These are phyloP conservation scores for Ypsolopha sequella DNA, from an alignment of 2,888 invertebrate species.

Conservation along the genomic window DNA sequence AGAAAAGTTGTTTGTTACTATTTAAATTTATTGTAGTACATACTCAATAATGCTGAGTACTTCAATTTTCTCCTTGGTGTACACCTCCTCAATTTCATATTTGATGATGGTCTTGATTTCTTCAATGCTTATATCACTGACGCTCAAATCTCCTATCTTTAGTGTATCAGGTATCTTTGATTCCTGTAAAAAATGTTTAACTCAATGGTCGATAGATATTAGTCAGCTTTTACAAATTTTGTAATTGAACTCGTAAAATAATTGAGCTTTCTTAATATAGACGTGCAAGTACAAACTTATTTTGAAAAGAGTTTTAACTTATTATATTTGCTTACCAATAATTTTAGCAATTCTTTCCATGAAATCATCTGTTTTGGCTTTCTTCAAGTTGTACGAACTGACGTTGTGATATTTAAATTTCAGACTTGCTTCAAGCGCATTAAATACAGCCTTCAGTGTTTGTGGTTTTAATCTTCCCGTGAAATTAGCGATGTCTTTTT, in stretches of 20 bases:
- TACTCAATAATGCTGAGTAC: constrained; percentile 21
- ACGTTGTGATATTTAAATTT: constrained; percentile 28
- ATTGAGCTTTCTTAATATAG: too few species aligned
- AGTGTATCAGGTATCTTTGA: constrained; percentile 16
- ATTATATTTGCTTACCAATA: constrained; percentile 14
- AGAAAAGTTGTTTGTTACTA: too few species aligned
- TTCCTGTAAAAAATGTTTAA: constrained; percentile 12
- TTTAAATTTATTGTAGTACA: too few species aligned
- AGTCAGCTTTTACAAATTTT: too few species aligned
- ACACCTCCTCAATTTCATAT: constrained; percentile 15
- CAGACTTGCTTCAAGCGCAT: constrained; percentile 28
- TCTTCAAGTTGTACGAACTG: constrained; percentile 18
- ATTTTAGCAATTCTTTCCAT: constrained; percentile 14
- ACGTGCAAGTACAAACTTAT: too few species aligned
- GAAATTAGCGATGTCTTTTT: constrained; percentile 8
- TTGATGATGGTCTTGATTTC: constrained; percentile 22
- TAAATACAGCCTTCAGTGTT: constrained; percentile 22
- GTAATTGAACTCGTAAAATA: too few species aligned
- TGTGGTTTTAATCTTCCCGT: constrained; percentile 15
- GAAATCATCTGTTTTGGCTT: constrained; percentile 12
- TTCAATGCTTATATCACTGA: constrained; percentile 20
- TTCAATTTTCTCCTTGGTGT: constrained; percentile 18
- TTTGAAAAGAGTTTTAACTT: too few species aligned
- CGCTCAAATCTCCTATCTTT: constrained; percentile 12
- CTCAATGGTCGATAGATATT: too few species aligned